A percentile compares a stretch with the other conserved stretches of the same genome.
Conservation (phyloP, 2,113 vertebrate genomes). For the Egretta garzetta region DNA sequence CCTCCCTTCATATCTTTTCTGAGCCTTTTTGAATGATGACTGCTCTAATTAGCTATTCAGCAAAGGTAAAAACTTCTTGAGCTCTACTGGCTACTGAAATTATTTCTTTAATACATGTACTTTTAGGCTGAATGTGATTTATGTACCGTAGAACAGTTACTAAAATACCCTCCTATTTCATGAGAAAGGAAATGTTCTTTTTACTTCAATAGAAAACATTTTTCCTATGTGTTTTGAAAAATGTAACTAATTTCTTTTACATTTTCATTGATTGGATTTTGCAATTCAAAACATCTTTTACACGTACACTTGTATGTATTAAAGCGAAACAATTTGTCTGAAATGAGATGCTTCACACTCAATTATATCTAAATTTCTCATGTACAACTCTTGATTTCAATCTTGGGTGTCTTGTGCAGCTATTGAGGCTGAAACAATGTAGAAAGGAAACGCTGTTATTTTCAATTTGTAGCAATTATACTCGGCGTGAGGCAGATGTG, state of each 20-base stretch:
- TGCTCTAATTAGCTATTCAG: slow-evolving; percentile 30
- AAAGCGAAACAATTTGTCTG: slow-evolving; percentile 61
- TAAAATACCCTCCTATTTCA: not conserved
- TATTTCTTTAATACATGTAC: not conserved
- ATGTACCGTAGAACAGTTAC: slow-evolving; percentile 22
- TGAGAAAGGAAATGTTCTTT: slow-evolving; percentile 14
- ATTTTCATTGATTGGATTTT: slow-evolving; percentile 66
- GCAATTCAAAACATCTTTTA: slow-evolving; percentile 67
- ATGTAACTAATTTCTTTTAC: slow-evolving; percentile 70
- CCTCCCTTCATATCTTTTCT: not conserved
- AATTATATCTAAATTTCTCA: slow-evolving; percentile 70
- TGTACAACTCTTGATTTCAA: slow-evolving; percentile 68
- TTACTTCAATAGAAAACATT: slow-evolving; percentile 33
- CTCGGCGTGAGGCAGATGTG: not conserved
- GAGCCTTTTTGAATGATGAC: slow-evolving; percentile 8
- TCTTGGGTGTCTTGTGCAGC: slow-evolving; percentile 42
- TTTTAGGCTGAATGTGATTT: slow-evolving; percentile 51
- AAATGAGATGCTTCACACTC: slow-evolving; percentile 66
- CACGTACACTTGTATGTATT: slow-evolving; percentile 48
- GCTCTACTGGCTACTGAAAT: slow-evolving; percentile 17
- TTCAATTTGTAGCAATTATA: slow-evolving; percentile 65
- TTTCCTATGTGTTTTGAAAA: slow-evolving; percentile 58
- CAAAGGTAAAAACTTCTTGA: slow-evolving; percentile 13
- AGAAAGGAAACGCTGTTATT: slow-evolving; percentile 49
- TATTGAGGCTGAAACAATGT: slow-evolving; percentile 57